These are phyloP conservation scores for Drosophila quinaria DNA, from an alignment of 2,888 invertebrate genomes.

Conservation along the genomic window DNA sequence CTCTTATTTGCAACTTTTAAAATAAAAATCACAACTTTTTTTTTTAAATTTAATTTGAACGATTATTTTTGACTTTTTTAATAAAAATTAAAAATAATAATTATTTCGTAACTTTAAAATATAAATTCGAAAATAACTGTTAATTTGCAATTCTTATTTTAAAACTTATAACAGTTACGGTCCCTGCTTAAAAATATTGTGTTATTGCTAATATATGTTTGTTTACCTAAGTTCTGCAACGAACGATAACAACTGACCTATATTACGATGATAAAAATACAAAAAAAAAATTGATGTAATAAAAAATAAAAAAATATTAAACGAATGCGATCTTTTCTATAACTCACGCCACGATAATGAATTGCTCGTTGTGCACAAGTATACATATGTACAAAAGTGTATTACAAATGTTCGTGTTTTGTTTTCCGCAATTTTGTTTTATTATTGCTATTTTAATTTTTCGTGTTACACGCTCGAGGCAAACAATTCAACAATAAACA, in stretches of 20 bases:
- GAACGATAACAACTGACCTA: neutral
- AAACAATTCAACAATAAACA: conserved; percentile 38
- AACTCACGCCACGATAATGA: conserved; percentile 8
- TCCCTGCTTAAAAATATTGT: no score
- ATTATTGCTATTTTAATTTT: conserved; percentile 22
- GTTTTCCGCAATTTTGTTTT: conserved; percentile 23
- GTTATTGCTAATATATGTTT: no score
- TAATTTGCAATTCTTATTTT: no score
- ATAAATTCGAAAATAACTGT: no score
- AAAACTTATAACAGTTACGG: no score
- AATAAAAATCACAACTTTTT: no score
- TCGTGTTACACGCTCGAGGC: conserved; percentile 36
- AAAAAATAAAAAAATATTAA: neutral
- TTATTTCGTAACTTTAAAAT: no score
- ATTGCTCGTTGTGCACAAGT: neutral
- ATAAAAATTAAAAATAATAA: no score
- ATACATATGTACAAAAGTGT: neutral
- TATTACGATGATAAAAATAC: neutral
- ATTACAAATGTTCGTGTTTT: conserved; percentile 3
- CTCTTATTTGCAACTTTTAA: no score
- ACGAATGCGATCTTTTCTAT: neutral
- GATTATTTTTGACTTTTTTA: no score
- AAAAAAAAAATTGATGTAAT: neutral
- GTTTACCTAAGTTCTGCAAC: neutral
- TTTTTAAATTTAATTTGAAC: no score